phyloP scores from a whole-genome alignment of 2,888 invertebrate species.

The Leucophenga maculata region DNA sequence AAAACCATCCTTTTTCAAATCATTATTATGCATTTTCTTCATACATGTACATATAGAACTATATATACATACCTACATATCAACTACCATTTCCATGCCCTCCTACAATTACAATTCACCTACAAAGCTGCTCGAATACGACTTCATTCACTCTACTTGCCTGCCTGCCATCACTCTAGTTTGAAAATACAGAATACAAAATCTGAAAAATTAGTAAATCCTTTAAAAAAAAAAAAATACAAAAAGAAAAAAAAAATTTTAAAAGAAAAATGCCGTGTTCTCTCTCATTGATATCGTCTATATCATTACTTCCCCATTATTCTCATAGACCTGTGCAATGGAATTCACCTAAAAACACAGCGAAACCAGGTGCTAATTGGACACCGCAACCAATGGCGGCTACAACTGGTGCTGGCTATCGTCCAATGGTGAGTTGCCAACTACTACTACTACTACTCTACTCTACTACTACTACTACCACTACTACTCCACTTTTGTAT shows the following conservation, averaged over 20 bases:
- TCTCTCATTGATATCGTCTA: constrained; percentile 56
- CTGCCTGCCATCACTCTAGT: constrained; percentile 1
- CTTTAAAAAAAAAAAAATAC: constrained; percentile 8
- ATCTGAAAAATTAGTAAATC: neutral
- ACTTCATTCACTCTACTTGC: too few species aligned
- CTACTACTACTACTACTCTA: constrained; percentile 36
- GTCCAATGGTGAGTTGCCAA: constrained; percentile 83
- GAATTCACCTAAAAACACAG: constrained; percentile 91
- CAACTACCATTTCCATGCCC: neutral
- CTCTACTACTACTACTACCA: constrained; percentile 40
- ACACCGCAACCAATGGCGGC: constrained; percentile 91
- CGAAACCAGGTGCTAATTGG: constrained; percentile 86
- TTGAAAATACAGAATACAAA: neutral
- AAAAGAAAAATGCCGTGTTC: constrained; percentile 39
- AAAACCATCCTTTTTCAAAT: too few species aligned
- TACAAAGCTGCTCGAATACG: neutral
- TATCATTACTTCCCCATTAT: constrained; percentile 64
- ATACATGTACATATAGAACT: neutral
- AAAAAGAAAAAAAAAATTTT: constrained; percentile 31
- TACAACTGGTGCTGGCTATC: constrained; percentile 88
- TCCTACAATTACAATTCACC: neutral
- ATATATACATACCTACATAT: neutral
- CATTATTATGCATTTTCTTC: too few species aligned
- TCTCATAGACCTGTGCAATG: constrained; percentile 86
- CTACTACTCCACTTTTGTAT: constrained; percentile 40